Evolutionary conservation across 2,888 invertebrate species (phyloP), one percentile per base, ranked within the genome.

Genomic region (Trichogramma evanescens): DNA sequence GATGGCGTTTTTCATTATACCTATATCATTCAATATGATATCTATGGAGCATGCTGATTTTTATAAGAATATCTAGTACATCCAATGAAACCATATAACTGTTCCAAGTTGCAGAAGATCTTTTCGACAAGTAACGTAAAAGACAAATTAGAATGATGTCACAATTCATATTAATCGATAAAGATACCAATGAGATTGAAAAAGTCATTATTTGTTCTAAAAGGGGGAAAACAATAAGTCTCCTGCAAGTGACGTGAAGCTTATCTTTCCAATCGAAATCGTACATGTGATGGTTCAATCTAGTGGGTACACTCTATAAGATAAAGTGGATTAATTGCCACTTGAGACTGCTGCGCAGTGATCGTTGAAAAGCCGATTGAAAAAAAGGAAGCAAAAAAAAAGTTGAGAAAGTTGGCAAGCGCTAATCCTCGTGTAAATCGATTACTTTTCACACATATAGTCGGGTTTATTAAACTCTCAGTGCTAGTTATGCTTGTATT

Each of bases 271-370:
- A 66, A 71, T 72, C 67, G 67, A 58, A 69, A 70, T 70, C 71
- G 26, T 26, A 26, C 26, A 26, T 26, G 26, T 26, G 66, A 66
- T 65, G 71, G 70, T 70, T 68, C 66, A 58, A 62, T 62, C 64
- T 58, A 59, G 58, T 59, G 61, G 26, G 26, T 26, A 26, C 26
- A 26, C 26, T 26, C 26, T 26, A 26, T 26, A 26, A 67, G 71
- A 70, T 69, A 70, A 69, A 72, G 67, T 68, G 70, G 70, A 70
- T 69, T 67, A 71, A 71, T 71, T 69, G 69, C 66, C 68, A 68
- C 64, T 65, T 62, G 41, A 48, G 26, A 4, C 54, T 4, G 45
- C 26, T 9, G 10, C 44, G 41, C 13, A 26, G 41, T 44, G 9
- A 46, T 46, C 10, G 9, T 48, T 46, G 56, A n/a, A 52, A 58